Conservation (phyloP, 2,797 vertebrate species). For the Clarias platycephalus region DNA sequence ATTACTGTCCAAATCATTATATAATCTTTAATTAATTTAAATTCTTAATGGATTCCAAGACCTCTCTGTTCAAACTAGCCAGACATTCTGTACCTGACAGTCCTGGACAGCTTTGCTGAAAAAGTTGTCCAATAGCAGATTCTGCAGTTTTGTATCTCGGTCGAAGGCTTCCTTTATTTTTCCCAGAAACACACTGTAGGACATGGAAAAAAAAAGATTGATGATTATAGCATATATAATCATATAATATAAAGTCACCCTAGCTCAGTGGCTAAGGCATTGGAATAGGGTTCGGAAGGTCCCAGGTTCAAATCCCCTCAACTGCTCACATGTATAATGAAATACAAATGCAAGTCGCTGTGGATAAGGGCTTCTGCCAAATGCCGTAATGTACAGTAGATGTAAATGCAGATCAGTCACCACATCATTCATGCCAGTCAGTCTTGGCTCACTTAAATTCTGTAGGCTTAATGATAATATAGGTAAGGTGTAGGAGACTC, state of each 20-base stretch:
- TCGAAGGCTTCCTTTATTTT: conserved; percentile 98
- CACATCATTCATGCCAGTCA: not conserved
- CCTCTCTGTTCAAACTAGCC: conserved; percentile 14
- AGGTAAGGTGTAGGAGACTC: not conserved
- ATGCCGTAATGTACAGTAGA: too few species aligned
- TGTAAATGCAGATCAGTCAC: not conserved
- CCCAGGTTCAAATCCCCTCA: too few species aligned
- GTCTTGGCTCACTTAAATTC: not conserved
- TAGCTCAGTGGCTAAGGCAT: too few species aligned
- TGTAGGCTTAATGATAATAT: not conserved
- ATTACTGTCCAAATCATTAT: not conserved
- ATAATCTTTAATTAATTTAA: not conserved
- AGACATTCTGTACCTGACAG: conserved; percentile 83
- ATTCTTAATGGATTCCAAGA: not conserved
- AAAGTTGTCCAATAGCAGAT: conserved; percentile 87
- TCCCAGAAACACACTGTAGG: conserved; percentile 88
- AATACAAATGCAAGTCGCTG: too few species aligned
- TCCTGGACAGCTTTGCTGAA: conserved; percentile 87
- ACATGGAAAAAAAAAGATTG: not conserved
- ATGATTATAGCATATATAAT: not conserved
- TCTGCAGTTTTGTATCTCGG: conserved; percentile 83
- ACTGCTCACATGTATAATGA: too few species aligned
- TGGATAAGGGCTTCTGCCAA: too few species aligned
- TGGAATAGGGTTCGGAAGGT: too few species aligned
- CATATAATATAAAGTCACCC: too few species aligned